Percentiles rank a stretch among this genome's conserved stretches.
Conservation (phyloP, 2,113 vertebrate genomes). For the Apistogramma diplotaenia region DNA sequence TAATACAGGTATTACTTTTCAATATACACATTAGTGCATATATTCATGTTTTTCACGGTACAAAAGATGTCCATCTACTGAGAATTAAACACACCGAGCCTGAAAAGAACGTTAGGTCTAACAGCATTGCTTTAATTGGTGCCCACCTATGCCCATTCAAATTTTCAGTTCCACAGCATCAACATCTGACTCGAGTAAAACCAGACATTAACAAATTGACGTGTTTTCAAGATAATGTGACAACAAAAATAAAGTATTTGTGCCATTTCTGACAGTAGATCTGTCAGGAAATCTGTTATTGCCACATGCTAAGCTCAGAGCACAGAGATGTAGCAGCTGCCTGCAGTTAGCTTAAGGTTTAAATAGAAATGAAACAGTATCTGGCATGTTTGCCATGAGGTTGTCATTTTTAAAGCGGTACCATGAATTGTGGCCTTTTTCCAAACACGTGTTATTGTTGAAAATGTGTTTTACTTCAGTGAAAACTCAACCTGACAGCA, state of each 20-base stretch:
- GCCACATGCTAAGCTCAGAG: neutral
- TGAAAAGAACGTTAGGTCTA: too few species aligned
- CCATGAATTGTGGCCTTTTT: neutral
- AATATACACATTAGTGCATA: neutral
- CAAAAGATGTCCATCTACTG: too few species aligned
- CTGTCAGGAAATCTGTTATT: neutral
- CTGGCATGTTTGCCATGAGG: neutral
- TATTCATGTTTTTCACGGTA: too few species aligned
- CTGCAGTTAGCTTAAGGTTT: neutral
- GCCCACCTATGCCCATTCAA: too few species aligned
- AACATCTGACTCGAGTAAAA: too few species aligned
- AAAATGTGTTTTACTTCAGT: neutral
- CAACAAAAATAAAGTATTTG: neutral
- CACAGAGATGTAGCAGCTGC: neutral
- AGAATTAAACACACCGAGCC: too few species aligned
- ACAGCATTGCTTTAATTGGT: too few species aligned
- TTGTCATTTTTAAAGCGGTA: neutral
- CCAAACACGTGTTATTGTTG: neutral
- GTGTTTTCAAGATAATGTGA: too few species aligned
- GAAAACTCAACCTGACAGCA: neutral
- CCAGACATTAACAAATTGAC: too few species aligned
- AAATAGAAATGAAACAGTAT: neutral
- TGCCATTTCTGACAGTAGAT: neutral
- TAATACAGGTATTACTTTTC: neutral
- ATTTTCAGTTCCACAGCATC: too few species aligned